Conservation (phyloP, 30 jellyfish, hydroid and myxozoan genomes). For the Nemopilema nomurai region DNA sequence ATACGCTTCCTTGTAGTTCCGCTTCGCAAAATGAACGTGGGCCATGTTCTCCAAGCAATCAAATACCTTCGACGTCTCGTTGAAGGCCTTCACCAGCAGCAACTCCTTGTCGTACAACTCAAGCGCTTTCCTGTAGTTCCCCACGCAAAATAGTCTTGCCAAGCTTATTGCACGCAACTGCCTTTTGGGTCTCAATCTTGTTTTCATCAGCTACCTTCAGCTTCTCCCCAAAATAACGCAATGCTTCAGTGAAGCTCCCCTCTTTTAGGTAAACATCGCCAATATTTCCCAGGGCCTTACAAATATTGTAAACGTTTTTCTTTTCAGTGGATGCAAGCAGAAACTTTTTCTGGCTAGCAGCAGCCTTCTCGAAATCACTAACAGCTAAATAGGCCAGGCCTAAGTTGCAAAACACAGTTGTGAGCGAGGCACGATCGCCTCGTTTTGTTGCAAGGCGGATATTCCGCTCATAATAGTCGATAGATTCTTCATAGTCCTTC, state of each 20-base stretch:
- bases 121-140: slow-evolving; percentile 66
- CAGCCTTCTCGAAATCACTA: slow-evolving; percentile 79
- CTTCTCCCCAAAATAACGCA: slow-evolving; percentile 69
- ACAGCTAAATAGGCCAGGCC: slow-evolving; percentile 91
- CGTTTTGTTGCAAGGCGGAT: slow-evolving; percentile 70
- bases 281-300: slow-evolving; percentile 92
- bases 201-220: slow-evolving; percentile 74
- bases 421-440: slow-evolving; percentile 58
- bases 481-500: slow-evolving; percentile 66
- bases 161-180: slow-evolving; percentile 74
- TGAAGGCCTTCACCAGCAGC: slow-evolving; percentile 40
- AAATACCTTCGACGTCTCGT: slow-evolving; percentile 39
- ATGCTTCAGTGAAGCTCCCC: slow-evolving; percentile 66
- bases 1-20: slow-evolving; percentile 75
- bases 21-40: slow-evolving; percentile 55
- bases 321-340: slow-evolving; percentile 85
- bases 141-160: slow-evolving; percentile 66
- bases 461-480: slow-evolving; percentile 77
- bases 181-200: slow-evolving; percentile 50
- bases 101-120: slow-evolving; percentile 65
- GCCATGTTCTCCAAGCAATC: slow-evolving; percentile 73
- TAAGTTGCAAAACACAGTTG: slow-evolving; percentile 78
- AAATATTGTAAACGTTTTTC: slow-evolving; percentile 70
- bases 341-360: slow-evolving; percentile 79
- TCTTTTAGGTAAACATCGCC: slow-evolving; percentile 81